phyloP scores from a whole-genome alignment of 2,888 invertebrate species.

The Stenichneumon culpator region DNA sequence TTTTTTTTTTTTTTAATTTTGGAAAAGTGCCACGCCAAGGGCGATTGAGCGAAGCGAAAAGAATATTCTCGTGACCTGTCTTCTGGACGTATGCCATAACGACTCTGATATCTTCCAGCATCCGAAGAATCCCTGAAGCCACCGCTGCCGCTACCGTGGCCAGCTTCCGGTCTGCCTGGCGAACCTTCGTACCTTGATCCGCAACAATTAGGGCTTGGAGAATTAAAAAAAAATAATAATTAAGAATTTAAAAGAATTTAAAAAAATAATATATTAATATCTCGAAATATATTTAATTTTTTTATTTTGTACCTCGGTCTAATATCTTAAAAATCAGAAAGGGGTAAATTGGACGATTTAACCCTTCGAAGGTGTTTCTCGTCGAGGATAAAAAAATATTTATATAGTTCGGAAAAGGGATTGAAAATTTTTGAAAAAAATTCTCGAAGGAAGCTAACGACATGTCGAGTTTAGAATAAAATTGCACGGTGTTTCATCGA shows the following conservation, averaged over 20 bases:
- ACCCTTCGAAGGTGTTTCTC: too few species aligned
- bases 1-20: constrained; percentile 30
- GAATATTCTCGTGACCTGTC: constrained; percentile 74
- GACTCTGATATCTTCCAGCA: constrained; percentile 70
- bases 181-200: constrained; percentile 71
- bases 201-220: constrained; percentile 77
- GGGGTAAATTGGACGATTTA: too few species aligned
- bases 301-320: not conserved
- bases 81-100: constrained; percentile 74
- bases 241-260: too few species aligned
- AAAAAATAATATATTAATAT: constrained; percentile 37
- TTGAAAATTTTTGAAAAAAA: too few species aligned
- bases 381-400: too few species aligned
- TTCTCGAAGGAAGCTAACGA: too few species aligned
- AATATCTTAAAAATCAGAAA: too few species aligned
- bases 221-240: constrained; percentile 45
- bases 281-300: not conserved
- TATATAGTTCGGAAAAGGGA: too few species aligned
- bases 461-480: too few species aligned
- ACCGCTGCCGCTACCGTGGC: constrained; percentile 42
- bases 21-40: constrained; percentile 33
- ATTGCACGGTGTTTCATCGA: too few species aligned
- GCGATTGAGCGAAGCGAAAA: constrained; percentile 40
- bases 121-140: constrained; percentile 64
- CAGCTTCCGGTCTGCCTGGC: constrained; percentile 68